Evolutionary conservation across 1,140 invertebrate genomes (phyloP).

Genomic region (Glossosoma conforme): DNA sequence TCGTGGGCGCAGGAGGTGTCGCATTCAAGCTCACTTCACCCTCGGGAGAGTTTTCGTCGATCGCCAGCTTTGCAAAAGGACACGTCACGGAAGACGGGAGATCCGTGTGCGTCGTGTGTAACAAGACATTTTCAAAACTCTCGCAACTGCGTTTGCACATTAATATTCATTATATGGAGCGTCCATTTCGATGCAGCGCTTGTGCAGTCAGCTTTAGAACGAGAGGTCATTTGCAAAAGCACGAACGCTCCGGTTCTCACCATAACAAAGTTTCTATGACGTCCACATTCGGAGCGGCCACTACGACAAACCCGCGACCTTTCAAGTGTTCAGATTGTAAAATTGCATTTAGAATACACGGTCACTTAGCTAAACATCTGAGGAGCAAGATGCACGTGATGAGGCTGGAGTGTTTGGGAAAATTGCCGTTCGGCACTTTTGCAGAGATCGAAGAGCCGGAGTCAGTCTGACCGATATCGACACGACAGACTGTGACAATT

Average conservation of each 20-base stretch:
- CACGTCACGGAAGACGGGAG: conserved; percentile 69
- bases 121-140: conserved; percentile 85
- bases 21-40: conserved; percentile 44
- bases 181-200: conserved; percentile 84
- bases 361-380: conserved; percentile 93
- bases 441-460: conserved; percentile 89
- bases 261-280: conserved; percentile 88
- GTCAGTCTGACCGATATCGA: conserved; percentile 90
- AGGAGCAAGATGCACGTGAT: conserved; percentile 96
- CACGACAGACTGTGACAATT: conserved; percentile 90
- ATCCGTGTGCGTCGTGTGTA: conserved; percentile 81
- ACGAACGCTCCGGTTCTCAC: conserved; percentile 84
- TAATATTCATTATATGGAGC: conserved; percentile 94
- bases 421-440: conserved; percentile 93
- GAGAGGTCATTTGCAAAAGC: conserved; percentile 88
- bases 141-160: conserved; percentile 87
- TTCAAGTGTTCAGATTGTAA: conserved; percentile 95
- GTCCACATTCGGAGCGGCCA: conserved; percentile 77
- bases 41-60: conserved; percentile 43
- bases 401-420: conserved; percentile 86
- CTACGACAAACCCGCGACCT: conserved; percentile 84
- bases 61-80: conserved; percentile 42
- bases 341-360: conserved; percentile 93
- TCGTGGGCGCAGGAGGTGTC: conserved; percentile 48
- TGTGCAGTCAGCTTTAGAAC: conserved; percentile 89